These are phyloP conservation scores for Epizoanthus rinbou DNA, from an alignment of 92 coral and sea anemone species.

Conservation along the genomic window DNA sequence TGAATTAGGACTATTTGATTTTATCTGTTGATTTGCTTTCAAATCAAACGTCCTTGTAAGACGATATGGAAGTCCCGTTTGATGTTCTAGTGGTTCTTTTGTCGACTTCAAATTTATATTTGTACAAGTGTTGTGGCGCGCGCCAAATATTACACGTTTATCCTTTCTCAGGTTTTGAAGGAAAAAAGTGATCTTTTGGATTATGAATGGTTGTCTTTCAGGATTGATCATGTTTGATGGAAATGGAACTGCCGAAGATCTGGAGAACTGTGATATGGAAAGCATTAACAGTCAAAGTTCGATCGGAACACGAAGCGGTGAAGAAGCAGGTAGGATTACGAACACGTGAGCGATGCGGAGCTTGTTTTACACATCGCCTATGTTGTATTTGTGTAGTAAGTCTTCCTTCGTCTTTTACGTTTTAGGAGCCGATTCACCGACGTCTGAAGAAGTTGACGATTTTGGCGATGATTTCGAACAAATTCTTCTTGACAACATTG, in stretches of 20 bases:
- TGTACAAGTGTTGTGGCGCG: constrained; percentile 13
- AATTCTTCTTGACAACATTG: constrained; percentile 78
- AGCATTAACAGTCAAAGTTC: constrained; percentile 81
- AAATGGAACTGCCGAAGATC: constrained; percentile 44
- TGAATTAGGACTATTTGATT: neutral
- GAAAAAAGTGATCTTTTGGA: neutral
- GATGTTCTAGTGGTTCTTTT: neutral
- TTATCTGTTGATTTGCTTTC: neutral
- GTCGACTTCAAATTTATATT: neutral
- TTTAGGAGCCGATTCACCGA: constrained; percentile 59
- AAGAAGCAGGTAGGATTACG: constrained; percentile 50
- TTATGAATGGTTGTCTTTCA: neutral
- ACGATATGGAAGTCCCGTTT: neutral
- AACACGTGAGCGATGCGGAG: constrained; percentile 39
- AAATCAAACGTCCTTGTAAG: neutral
- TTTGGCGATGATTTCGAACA: constrained; percentile 91
- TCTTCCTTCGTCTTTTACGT: constrained; percentile 3
- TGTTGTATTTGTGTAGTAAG: neutral
- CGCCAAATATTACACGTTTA: neutral
- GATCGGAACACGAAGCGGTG: constrained; percentile 72
- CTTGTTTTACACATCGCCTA: neutral
- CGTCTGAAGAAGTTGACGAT: constrained; percentile 73
- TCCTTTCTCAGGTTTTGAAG: neutral
- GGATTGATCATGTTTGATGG: constrained; percentile 29
- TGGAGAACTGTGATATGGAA: constrained; percentile 77